phyloP scores from a whole-genome alignment of 1,140 invertebrate species.

The Listronotus oregonensis region DNA sequence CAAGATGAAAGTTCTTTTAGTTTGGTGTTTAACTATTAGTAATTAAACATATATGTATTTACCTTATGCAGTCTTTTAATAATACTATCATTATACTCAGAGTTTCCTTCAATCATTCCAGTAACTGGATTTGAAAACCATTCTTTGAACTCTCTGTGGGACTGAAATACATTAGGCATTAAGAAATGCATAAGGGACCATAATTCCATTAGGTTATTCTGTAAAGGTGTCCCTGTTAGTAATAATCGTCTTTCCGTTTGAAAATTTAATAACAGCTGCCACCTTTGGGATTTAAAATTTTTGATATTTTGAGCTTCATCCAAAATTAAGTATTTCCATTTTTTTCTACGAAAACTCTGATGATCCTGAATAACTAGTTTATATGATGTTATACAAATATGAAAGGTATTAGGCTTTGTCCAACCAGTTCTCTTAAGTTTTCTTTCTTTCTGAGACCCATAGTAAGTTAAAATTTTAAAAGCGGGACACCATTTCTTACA shows the following conservation, averaged over 20 bases:
- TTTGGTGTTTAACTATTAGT: background rate
- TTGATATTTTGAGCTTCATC: slow-evolving; percentile 99
- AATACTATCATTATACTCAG: slow-evolving; percentile 91
- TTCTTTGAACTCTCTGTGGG: slow-evolving; percentile 95
- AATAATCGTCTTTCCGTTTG: slow-evolving; percentile 92
- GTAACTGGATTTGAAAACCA: slow-evolving; percentile 99
- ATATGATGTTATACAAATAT: slow-evolving; percentile 99
- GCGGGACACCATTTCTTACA: slow-evolving; percentile 99
- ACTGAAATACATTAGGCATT: slow-evolving; percentile 99
- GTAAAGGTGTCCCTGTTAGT: slow-evolving; percentile 96
- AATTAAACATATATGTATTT: slow-evolving; percentile 18
- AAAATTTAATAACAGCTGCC: slow-evolving; percentile 97
- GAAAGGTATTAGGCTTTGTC: slow-evolving; percentile 99
- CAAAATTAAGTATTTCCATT: slow-evolving; percentile 98
- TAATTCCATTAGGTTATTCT: slow-evolving; percentile 98
- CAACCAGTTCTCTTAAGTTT: slow-evolving; percentile 94
- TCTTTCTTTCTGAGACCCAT: slow-evolving; percentile 95
- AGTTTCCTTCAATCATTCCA: slow-evolving; percentile 96
- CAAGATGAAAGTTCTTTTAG: too few species aligned
- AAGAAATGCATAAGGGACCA: slow-evolving; percentile 99
- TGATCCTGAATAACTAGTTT: slow-evolving; percentile 99
- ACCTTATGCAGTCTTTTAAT: slow-evolving; percentile 97
- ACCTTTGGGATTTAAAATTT: slow-evolving; percentile 98
- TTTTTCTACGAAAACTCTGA: slow-evolving; percentile 96
- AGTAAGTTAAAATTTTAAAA: slow-evolving; percentile 99